Percentiles rank a stretch among this genome's conserved stretches.
Evolutionary conservation across 2,888 invertebrate species (phyloP).

Genomic region (Chrysolina americana): DNA sequence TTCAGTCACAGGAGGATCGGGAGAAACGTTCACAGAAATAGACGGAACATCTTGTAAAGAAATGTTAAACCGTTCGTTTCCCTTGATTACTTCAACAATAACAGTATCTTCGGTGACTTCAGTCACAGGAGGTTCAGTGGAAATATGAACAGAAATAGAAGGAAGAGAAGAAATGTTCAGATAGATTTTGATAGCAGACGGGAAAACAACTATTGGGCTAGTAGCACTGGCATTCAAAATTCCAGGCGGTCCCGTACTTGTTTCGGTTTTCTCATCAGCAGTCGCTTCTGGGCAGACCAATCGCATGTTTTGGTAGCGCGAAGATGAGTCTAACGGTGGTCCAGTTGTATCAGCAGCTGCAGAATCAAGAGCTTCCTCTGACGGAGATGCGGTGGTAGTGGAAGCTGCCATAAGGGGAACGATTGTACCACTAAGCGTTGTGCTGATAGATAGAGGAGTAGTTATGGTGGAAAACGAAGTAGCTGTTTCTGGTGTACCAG

Average conservation of each 20-base stretch:
- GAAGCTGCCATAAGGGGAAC: conserved; percentile 2
- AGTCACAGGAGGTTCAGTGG: conserved; percentile 25
- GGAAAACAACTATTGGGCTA: conserved; percentile 20
- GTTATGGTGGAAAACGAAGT: not conserved
- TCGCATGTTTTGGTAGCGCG: not conserved
- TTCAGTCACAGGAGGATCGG: conserved; percentile 20
- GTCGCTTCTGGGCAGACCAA: not conserved
- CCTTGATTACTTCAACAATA: conserved; percentile 33
- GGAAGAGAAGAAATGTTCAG: conserved; percentile 38
- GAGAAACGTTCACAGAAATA: not conserved
- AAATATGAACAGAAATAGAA: conserved; percentile 22
- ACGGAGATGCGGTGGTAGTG: not conserved
- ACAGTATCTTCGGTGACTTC: conserved; percentile 23
- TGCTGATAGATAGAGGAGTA: not conserved
- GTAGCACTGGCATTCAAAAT: not conserved
- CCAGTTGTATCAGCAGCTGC: no score
- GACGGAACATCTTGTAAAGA: not conserved
- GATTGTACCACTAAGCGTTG: not conserved
- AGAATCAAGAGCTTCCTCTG: not conserved
- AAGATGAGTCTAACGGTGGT: not conserved
- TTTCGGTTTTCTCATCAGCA: not conserved
- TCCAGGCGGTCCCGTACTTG: not conserved
- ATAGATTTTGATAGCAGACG: conserved; percentile 40
- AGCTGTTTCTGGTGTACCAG: conserved; percentile 6
- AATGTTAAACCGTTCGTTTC: conserved; percentile 13